Percentiles rank a stretch among this genome's conserved stretches.
Evolutionary conservation across 2,113 vertebrate species (phyloP).

Genomic region (Hemibagrus wyckioides): DNA sequence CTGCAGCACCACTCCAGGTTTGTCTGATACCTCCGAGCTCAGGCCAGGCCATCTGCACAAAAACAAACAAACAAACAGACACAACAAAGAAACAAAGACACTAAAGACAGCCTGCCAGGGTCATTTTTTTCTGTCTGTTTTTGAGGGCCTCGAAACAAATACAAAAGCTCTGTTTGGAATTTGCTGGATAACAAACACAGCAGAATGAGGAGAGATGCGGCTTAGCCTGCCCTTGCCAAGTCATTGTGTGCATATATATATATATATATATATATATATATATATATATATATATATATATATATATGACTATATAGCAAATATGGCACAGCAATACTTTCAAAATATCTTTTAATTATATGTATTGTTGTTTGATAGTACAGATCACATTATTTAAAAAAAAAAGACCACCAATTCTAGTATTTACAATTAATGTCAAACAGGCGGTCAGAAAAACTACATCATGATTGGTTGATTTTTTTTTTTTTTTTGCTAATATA

Average conservation of each 20-base stretch:
- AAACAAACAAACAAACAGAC: neutral
- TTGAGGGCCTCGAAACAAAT: neutral
- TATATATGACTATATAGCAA: too few relatives aligned
- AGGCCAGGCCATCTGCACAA: conserved; percentile 7
- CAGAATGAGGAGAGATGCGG: neutral
- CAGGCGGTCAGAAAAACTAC: neutral
- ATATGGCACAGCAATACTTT: neutral
- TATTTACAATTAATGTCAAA: neutral
- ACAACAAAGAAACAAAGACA: neutral
- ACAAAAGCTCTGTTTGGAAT: neutral
- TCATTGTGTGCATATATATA: too few relatives aligned
- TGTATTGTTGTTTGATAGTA: neutral
- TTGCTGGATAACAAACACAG: neutral
- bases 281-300: too few relatives aligned
- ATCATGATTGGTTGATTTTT: neutral
- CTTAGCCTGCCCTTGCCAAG: neutral
- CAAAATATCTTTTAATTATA: neutral
- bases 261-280: too few relatives aligned
- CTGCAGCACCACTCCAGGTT: conserved; percentile 26
- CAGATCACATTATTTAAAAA: neutral
- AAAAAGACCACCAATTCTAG: neutral
- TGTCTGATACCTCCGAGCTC: neutral
- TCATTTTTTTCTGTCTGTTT: neutral
- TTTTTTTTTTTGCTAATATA: neutral
- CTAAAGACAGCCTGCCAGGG: neutral